Conservation (phyloP, 2,888 invertebrate genomes). For the Dasysyrphus tricinctus region DNA sequence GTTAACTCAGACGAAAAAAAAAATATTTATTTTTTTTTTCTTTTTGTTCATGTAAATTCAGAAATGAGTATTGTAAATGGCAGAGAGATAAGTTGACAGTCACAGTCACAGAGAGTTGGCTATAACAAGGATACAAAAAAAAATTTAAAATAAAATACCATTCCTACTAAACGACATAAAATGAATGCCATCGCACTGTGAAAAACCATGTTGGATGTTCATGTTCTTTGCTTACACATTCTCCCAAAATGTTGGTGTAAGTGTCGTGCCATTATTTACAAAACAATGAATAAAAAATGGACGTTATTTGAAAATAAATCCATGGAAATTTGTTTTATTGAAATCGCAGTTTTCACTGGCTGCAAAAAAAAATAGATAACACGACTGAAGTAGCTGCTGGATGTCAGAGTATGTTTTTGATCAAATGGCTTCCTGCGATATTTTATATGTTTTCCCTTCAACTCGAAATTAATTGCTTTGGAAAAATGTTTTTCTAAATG, state of each 20-base stretch:
- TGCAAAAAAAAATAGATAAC: constrained; percentile 33
- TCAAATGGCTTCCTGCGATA: constrained; percentile 21
- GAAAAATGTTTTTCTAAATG: constrained; percentile 7
- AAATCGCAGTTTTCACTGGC: constrained; percentile 30
- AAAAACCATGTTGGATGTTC: constrained; percentile 8
- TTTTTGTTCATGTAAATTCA: background rate
- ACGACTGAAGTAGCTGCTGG: background rate
- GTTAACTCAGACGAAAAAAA: constrained; percentile 25
- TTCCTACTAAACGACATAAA: constrained; percentile 25
- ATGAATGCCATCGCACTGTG: constrained; percentile 14
- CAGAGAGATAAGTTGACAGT: constrained; percentile 46
- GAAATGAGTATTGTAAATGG: constrained; percentile 29
- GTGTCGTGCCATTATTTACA: constrained; percentile 43
- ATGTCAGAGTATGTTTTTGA: background rate
- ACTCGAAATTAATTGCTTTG: constrained; percentile 38
- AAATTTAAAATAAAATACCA: background rate
- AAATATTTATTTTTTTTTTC: background rate
- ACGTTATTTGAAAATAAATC: constrained; percentile 35
- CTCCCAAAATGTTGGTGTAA: constrained; percentile 2
- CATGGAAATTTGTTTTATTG: constrained; percentile 38
- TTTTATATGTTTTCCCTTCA: background rate
- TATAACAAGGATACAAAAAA: background rate
- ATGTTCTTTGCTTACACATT: background rate
- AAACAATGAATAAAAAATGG: constrained; percentile 31
- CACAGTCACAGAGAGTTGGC: constrained; percentile 17